Conservation (phyloP, 2,888 invertebrate genomes). For the Epinotia bilunana region DNA sequence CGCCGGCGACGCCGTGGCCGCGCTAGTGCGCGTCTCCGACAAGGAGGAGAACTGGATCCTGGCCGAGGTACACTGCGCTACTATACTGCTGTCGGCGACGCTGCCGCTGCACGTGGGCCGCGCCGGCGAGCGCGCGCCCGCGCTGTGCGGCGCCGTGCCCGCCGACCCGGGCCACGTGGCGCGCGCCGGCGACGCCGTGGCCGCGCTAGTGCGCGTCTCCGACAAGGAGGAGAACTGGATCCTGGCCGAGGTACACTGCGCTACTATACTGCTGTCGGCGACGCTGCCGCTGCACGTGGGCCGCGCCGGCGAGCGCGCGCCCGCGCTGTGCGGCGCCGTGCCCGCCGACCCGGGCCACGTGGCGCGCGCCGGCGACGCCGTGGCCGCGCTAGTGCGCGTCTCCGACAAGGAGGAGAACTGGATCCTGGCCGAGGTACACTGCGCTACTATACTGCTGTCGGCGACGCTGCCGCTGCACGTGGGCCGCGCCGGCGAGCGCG, state of each 20-base stretch:
- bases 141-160: conserved; percentile 94
- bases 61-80: too few relatives aligned
- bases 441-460: too few relatives aligned
- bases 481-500: conserved; percentile 92
- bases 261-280: too few relatives aligned
- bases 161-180: conserved; percentile 92
- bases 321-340: conserved; percentile 94
- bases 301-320: conserved; percentile 93
- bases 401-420: conserved; percentile 96
- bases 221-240: conserved; percentile 98
- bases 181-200: conserved; percentile 97
- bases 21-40: too few relatives aligned
- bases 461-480: conserved; percentile 85
- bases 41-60: too few relatives aligned
- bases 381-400: conserved; percentile 94
- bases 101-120: conserved; percentile 97
- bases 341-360: conserved; percentile 92
- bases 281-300: conserved; percentile 87
- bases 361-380: conserved; percentile 95
- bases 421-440: conserved; percentile 86
- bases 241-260: conserved; percentile 69
- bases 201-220: conserved; percentile 93
- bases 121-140: conserved; percentile 93
- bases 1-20: too few relatives aligned
- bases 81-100: conserved; percentile 85